Evolutionary conservation across 2,113 vertebrate species (phyloP).

Genomic region (Megaceryle maxima): DNA sequence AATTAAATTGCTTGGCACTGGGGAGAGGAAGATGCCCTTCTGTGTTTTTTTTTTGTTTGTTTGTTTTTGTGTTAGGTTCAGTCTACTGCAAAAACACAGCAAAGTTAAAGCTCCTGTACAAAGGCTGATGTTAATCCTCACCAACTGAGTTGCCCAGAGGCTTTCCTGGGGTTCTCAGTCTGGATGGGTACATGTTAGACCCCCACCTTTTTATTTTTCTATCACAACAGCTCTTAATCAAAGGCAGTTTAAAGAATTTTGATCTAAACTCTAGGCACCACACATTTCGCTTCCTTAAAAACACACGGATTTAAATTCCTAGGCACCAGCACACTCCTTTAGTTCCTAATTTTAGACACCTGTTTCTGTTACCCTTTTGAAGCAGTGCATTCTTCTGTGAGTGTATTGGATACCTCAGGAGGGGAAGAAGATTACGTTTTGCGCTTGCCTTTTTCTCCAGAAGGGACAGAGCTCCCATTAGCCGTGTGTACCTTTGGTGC

Average conservation of each 20-base stretch:
- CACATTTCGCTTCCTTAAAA: neutral
- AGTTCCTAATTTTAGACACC: neutral
- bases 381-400: neutral
- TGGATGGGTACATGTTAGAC: neutral
- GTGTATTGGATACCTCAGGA: neutral
- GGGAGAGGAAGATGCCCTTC: conserved; percentile 17
- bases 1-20: neutral
- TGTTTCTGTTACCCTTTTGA: neutral
- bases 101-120: neutral
- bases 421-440: fast-evolving
- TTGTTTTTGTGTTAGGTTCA: conserved; percentile 5
- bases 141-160: fast-evolving
- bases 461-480: neutral
- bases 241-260: neutral
- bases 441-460: neutral
- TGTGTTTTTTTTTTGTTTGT: conserved; percentile 29
- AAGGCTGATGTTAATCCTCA: neutral
- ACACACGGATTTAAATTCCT: neutral
- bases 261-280: neutral
- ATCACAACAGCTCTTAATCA: neutral
- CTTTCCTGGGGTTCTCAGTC: neutral
- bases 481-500: neutral
- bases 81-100: neutral
- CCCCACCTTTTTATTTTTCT: neutral
- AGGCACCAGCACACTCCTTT: neutral